These are phyloP conservation scores for Neodon shergylaensis DNA, from an alignment of 2,113 vertebrate species.

Conservation along the genomic window DNA sequence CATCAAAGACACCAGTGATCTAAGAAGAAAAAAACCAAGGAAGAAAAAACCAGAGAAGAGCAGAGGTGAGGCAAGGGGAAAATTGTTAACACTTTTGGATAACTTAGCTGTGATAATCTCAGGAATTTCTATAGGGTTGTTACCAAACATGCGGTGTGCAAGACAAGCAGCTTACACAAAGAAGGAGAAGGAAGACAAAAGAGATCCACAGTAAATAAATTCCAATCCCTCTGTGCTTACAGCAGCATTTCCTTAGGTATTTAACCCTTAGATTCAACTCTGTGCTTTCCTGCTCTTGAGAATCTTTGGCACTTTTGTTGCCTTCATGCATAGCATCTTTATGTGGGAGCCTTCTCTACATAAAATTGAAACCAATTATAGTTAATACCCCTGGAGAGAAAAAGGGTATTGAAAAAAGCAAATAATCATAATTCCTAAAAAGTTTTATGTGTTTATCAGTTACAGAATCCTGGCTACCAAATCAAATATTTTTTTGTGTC, in stretches of 20 bases:
- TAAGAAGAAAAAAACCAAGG: background rate
- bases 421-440: background rate
- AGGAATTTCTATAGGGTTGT: background rate
- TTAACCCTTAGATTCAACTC: background rate
- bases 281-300: background rate
- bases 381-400: background rate
- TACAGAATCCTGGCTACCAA: background rate
- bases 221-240: background rate
- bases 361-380: background rate
- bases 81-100: background rate
- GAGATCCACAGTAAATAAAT: background rate
- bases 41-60: background rate
- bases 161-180: background rate
- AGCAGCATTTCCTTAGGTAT: background rate
- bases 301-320: background rate
- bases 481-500: background rate
- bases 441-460: background rate
- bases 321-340: background rate
- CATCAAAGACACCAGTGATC: background rate
- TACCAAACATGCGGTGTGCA: background rate
- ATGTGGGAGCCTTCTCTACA: background rate
- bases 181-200: background rate
- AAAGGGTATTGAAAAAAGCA: background rate
- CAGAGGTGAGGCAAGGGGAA: background rate
- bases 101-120: background rate